Evolutionary conservation across 1,140 invertebrate genomes (phyloP).

Genomic region (Zeugodacus cucurbitae): DNA sequence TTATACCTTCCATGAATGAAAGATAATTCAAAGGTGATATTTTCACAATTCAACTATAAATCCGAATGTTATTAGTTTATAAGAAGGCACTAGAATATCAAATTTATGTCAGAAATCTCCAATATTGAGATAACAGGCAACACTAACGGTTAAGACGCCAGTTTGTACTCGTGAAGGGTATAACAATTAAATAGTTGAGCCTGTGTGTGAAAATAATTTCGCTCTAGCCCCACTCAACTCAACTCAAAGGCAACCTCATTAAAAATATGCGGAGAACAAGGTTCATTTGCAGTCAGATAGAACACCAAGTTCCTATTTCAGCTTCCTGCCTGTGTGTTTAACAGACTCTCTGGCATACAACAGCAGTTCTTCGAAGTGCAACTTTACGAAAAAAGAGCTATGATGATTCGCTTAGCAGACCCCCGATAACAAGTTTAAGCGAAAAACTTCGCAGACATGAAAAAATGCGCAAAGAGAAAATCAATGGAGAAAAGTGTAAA

Average conservation of each 20-base stretch:
- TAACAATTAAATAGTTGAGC: neutral
- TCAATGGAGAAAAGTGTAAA: neutral
- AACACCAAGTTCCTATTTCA: neutral
- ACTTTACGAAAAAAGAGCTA: neutral
- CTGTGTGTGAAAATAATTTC: neutral
- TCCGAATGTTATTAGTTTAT: no score
- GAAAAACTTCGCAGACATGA: conserved; percentile 6
- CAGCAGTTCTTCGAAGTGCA: neutral
- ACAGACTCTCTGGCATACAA: neutral
- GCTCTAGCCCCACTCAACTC: neutral
- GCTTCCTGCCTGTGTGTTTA: neutral
- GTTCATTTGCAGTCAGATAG: neutral
- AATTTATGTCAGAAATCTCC: neutral
- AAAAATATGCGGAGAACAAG: neutral
- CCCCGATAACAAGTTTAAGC: neutral
- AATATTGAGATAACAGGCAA: no score
- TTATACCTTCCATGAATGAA: no score
- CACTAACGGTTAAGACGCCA: no score
- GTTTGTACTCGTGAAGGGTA: no score
- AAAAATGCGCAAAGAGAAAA: neutral
- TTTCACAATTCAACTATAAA: no score
- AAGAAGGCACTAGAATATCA: neutral
- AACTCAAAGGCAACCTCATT: neutral
- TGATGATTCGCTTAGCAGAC: neutral
- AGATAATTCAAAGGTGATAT: no score